Percentiles rank a stretch among this genome's conserved stretches.
phyloP scores from a whole-genome alignment of 2,888 invertebrate genomes.

The Netelia virgata region DNA sequence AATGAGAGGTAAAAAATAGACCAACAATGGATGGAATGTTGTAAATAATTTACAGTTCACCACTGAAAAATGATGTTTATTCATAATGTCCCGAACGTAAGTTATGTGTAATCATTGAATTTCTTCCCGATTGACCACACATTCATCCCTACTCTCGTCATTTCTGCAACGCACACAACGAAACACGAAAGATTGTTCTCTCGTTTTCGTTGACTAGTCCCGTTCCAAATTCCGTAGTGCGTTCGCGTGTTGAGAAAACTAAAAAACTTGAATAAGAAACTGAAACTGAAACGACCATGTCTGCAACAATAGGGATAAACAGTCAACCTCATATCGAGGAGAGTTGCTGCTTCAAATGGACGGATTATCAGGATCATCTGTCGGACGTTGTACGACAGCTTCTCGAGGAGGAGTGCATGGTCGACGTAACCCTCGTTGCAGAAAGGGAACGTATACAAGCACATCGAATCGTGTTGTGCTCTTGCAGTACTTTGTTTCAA shows the following conservation, averaged over 20 bases:
- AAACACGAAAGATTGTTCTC: conserved; percentile 8
- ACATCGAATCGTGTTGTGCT: conserved; percentile 85
- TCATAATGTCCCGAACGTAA: conserved; percentile 59
- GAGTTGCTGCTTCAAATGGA: conserved; percentile 84
- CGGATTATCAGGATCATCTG: conserved; percentile 83
- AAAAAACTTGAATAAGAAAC: conserved; percentile 76
- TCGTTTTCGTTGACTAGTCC: conserved; percentile 55
- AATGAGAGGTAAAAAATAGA: background rate
- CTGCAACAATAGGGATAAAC: conserved; percentile 68
- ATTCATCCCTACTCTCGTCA: background rate
- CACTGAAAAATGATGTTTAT: conserved; percentile 16
- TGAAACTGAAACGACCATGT: conserved; percentile 80
- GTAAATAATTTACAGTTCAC: background rate
- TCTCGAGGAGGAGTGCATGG: conserved; percentile 83
- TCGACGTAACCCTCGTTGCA: conserved; percentile 85
- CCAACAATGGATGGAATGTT: background rate
- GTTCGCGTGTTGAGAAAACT: conserved; percentile 26
- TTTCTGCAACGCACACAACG: background rate
- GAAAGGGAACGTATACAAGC: conserved; percentile 84
- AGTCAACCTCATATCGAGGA: conserved; percentile 69
- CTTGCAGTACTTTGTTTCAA: conserved; percentile 85
- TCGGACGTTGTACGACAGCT: conserved; percentile 82
- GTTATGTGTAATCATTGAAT: background rate
- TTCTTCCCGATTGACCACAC: background rate
- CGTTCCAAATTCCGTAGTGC: conserved; percentile 72